Base-by-base conservation (phyloP, 2,888 invertebrate genomes). In the Tuberolachnus salignus region DNA sequence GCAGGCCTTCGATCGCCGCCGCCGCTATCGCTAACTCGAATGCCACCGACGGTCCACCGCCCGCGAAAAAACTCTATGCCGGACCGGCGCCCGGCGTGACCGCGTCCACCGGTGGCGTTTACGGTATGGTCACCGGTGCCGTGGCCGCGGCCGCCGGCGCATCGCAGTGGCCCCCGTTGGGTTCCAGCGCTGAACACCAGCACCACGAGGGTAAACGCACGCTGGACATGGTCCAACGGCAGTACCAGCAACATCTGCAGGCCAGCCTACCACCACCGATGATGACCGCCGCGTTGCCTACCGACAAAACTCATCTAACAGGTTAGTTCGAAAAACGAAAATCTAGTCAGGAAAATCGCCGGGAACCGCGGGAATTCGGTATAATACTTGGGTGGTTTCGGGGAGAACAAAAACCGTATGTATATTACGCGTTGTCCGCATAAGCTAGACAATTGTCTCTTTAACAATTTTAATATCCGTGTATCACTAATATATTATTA, bases 141-240 rank as follows among this genome's bases (percentile, higher is more conserved):
- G 80, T 59, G 80, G 80, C 63, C 69, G 74, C 75, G 69, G 80
- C 82, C 81, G 81, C 82, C 74, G 81, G 80, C 53, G 81, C 73
- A 61, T 75, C 81, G 86, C 85, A 86, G 87, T 86, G 87, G 85
- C 86, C 86, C 86, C 86, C 83, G 83, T 82, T 83, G 84, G 84
- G 84, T 83, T 83, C 84, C 67, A 78, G 69, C 59, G 82, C 82
- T 82, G 84, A 84, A 84, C 83, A 82, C 81, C 81, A 83, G 83
- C 81, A 81, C 81, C 82, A 81, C 82, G 82, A 78, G 49, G 67
- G 78, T 49, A 78, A 78, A n/a, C 78, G 67, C 51, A 73, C 78
- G 19, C 10, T 69, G 59, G 78, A 78, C 67, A 59, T 69, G 67
- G 78, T 69, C 14, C 78, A 78, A 6, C 67, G 67, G 21, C 78